Conservation (phyloP, 2,888 invertebrate genomes). For the Scaeva pyrastri region DNA sequence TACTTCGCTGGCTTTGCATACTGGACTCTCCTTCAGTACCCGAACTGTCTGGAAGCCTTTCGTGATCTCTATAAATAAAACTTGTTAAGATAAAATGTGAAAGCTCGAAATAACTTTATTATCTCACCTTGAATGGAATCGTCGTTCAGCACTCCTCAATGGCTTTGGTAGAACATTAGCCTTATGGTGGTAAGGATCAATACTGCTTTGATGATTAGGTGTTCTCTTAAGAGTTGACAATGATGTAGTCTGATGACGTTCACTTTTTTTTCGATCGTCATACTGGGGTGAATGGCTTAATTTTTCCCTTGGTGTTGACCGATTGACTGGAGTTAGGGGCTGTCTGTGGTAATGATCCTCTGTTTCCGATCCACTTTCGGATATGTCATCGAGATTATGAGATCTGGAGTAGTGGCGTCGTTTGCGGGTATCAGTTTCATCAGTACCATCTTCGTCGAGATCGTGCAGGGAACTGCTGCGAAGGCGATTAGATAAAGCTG, state of each 20-base stretch:
- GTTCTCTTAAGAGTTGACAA: slow-evolving; percentile 74
- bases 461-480: slow-evolving; percentile 83
- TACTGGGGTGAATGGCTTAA: slow-evolving; percentile 78
- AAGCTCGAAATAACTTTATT: neutral
- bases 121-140: slow-evolving; percentile 79
- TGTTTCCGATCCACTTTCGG: slow-evolving; percentile 83
- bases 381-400: slow-evolving; percentile 84
- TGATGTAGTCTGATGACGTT: slow-evolving; percentile 75
- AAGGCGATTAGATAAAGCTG: slow-evolving; percentile 77
- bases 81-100: neutral
- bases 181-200: slow-evolving; percentile 75
- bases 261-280: slow-evolving; percentile 79
- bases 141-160: slow-evolving; percentile 82
- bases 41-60: slow-evolving; percentile 83
- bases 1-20: slow-evolving; percentile 92
- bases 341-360: slow-evolving; percentile 81
- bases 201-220: slow-evolving; percentile 64
- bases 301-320: slow-evolving; percentile 79
- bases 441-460: slow-evolving; percentile 80
- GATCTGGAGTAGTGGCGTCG: slow-evolving; percentile 83
- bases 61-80: slow-evolving; percentile 79
- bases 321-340: slow-evolving; percentile 70
- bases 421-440: slow-evolving; percentile 82
- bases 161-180: slow-evolving; percentile 83
- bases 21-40: slow-evolving; percentile 91